phyloP scores from a whole-genome alignment of 2,888 invertebrate genomes.

The Epistrophe eligans region DNA sequence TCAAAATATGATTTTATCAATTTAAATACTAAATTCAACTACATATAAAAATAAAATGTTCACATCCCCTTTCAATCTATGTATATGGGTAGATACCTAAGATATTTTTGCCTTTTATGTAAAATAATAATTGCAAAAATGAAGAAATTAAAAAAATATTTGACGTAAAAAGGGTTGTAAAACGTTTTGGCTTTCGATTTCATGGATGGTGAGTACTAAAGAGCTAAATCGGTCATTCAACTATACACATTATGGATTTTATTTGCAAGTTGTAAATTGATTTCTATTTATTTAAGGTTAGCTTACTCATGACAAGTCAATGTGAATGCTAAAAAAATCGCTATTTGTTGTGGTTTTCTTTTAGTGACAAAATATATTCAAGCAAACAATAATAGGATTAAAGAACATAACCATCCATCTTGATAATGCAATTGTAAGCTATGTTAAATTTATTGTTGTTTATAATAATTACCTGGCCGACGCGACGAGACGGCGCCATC shows the following conservation, averaged over 20 bases:
- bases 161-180: neutral
- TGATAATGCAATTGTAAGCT: neutral
- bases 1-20: neutral
- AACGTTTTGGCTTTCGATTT: neutral
- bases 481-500: neutral
- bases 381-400: slow-evolving; percentile 28
- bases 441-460: neutral
- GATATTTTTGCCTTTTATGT: neutral
- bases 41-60: neutral
- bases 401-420: slow-evolving; percentile 7
- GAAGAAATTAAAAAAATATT: neutral
- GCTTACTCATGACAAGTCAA: neutral
- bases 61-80: neutral
- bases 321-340: neutral
- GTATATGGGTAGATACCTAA: neutral
- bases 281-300: neutral
- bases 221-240: neutral
- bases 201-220: neutral
- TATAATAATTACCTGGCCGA: neutral
- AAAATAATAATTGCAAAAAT: neutral
- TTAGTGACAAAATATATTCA: neutral
- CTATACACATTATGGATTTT: neutral
- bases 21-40: neutral
- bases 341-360: slow-evolving; percentile 11
- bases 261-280: neutral